A percentile compares a stretch with the other conserved stretches of the same genome.
Conservation (phyloP, 1,140 invertebrate genomes). For the Conus ventricosus region DNA sequence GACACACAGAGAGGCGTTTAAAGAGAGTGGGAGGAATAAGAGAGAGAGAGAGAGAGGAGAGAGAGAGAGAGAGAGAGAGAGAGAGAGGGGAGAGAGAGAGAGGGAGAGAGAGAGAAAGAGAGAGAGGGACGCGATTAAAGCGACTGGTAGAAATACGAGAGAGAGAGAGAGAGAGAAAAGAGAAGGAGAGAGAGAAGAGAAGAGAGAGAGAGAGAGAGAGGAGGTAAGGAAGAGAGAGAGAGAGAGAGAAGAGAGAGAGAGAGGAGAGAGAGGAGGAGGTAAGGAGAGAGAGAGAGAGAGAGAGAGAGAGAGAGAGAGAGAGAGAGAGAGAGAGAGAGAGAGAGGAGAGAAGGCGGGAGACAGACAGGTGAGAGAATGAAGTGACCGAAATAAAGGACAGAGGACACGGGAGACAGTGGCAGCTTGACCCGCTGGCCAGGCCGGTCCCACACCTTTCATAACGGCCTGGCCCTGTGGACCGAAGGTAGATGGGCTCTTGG, state of each 20-base stretch:
- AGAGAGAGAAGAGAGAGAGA: neutral
- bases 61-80: too few species aligned
- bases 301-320: neutral
- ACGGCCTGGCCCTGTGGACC: neutral
- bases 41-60: too few species aligned
- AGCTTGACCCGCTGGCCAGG: too few species aligned
- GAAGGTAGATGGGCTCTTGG: neutral
- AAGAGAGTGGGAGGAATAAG: too few species aligned
- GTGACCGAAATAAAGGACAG: neutral
- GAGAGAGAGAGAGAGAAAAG: too few species aligned
- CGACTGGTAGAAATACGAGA: too few species aligned
- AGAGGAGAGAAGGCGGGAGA: neutral
- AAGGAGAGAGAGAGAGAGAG: neutral
- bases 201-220: neutral
- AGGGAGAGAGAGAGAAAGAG: too few species aligned
- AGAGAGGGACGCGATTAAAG: too few species aligned
- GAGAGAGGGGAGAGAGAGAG: too few species aligned
- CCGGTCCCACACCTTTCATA: neutral
- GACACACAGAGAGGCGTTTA: too few species aligned
- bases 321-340: neutral
- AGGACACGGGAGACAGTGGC: too few species aligned
- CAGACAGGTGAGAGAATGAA: neutral
- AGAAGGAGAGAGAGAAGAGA: neutral
- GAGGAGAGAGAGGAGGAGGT: neutral
- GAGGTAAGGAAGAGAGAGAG: neutral